Conservation (phyloP, 2,797 vertebrate genomes). For the Geotrypetes seraphini region DNA sequence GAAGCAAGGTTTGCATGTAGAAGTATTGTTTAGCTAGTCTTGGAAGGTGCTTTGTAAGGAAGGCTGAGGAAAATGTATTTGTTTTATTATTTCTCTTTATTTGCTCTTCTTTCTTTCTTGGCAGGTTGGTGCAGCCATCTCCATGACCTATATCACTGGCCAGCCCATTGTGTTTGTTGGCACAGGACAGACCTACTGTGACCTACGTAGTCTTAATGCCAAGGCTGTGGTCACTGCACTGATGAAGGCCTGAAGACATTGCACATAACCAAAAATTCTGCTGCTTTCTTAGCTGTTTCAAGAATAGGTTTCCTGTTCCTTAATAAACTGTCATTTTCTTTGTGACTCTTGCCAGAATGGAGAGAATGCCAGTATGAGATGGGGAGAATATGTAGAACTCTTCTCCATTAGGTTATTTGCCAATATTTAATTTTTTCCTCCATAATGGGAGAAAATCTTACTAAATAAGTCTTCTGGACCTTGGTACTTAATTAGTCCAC, state of each 20-base stretch:
- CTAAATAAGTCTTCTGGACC: too few species aligned
- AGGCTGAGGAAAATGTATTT: too few species aligned
- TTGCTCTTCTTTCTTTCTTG: background rate
- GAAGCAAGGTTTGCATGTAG: too few species aligned
- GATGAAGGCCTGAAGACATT: constrained; percentile 81
- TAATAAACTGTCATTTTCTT: constrained; percentile 22
- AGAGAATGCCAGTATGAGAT: too few species aligned
- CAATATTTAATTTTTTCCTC: too few species aligned
- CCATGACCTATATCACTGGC: constrained; percentile 98
- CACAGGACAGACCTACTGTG: constrained; percentile 95
- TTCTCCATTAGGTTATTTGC: too few species aligned
- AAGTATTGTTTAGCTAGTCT: too few species aligned
- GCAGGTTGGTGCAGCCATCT: constrained; percentile 94
- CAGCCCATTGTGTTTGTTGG: constrained; percentile 97
- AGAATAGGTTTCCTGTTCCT: constrained; percentile 42
- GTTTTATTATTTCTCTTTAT: too few species aligned
- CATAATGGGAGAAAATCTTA: too few species aligned
- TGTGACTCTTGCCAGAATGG: constrained; percentile 19
- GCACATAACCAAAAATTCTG: constrained; percentile 31
- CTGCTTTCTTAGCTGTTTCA: constrained; percentile 23
- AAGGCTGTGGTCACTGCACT: constrained; percentile 89
- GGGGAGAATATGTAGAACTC: too few species aligned
- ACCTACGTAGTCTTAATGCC: constrained; percentile 93
- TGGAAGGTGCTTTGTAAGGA: too few species aligned
- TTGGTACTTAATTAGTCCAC: too few species aligned